Base-by-base conservation (phyloP, 2,113 vertebrate genomes). In the Labeo catla region DNA sequence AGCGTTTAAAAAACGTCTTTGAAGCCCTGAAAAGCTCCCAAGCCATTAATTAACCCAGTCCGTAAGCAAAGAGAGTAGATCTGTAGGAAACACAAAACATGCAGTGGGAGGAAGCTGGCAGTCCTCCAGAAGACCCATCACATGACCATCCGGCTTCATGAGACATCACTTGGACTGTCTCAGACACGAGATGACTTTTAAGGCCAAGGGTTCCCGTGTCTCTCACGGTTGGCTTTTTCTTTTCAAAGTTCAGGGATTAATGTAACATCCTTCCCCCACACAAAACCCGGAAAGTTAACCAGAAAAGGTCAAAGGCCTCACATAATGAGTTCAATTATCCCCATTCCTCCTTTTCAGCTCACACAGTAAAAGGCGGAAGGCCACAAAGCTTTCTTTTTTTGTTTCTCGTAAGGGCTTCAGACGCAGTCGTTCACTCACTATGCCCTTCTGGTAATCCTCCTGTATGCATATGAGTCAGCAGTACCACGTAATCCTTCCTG, bases 391-490 rank as follows among this genome's bases (percentile, higher is more conserved):
- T 76, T 73, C 50, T 72, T 88, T 77, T 59, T 87, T 76, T 68
- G 57, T 86, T 84, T 54, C 59, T 45, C 57, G 83, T 83, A 77
- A 87, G 47, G 68, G 76, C 77, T 80, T 81, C 84, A 88, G 76
- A 84, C 68, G 82, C 88, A 90, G 87, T 74, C 54, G 43, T 21
- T 52, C 82, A 63, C 77, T 84, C 76, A 65, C 59, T 74, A 54
- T 78, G 72, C 63, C 65, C 39, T 85, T 86, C 82, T 84, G 36
- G 72, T 83, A 79, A 83, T 88, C 74, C 47, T 47, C 73, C 77
- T 43, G 21, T 54, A 76, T 77, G 61, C 34, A 76, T 59, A 49
- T 86, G 90, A 92, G 87, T 92, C 91, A 93, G 74, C 84, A 16
- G 66, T 50, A 19, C 47, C 28, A 23, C 52, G 72, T 84, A 34